Evolutionary conservation across 2,113 vertebrate genomes (phyloP).

Genomic region (Morone saxatilis): DNA sequence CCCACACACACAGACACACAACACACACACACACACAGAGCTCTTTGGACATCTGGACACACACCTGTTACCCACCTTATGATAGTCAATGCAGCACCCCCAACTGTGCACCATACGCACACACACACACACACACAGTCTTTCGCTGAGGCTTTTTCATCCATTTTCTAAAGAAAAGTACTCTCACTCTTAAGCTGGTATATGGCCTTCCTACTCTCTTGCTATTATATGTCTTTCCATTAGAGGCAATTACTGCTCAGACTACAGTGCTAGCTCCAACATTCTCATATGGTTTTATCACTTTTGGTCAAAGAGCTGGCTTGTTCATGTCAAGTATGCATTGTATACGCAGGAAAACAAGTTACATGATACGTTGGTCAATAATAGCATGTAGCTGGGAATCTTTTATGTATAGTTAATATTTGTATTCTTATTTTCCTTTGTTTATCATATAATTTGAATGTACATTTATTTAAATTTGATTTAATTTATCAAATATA

Average conservation of each 20-base stretch:
- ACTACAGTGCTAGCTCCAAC: conserved; percentile 55
- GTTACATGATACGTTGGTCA: conserved; percentile 59
- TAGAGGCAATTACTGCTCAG: conserved; percentile 78
- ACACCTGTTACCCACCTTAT: conserved; percentile 62
- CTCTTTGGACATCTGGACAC: conserved; percentile 57
- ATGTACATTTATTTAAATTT: background rate
- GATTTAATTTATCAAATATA: background rate
- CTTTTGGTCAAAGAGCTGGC: conserved; percentile 69
- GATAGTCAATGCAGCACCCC: conserved; percentile 24
- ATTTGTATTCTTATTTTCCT: background rate
- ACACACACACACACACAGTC: background rate
- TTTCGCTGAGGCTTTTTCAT: conserved; percentile 60
- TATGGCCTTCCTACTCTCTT: conserved; percentile 75
- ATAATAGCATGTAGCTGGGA: conserved; percentile 13
- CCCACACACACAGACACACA: conserved; percentile 10
- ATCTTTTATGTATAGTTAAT: background rate
- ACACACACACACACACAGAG: conserved; percentile 16
- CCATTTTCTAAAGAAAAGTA: conserved; percentile 75
- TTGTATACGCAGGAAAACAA: conserved; percentile 65
- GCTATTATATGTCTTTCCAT: conserved; percentile 80
- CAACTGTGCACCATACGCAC: conserved; percentile 8
- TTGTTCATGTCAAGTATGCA: conserved; percentile 70
- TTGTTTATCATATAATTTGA: background rate
- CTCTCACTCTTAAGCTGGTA: conserved; percentile 72
- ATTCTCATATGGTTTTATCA: conserved; percentile 68